phyloP scores from a whole-genome alignment of 2,888 invertebrate genomes.

The Bruchidius siliquastri region DNA sequence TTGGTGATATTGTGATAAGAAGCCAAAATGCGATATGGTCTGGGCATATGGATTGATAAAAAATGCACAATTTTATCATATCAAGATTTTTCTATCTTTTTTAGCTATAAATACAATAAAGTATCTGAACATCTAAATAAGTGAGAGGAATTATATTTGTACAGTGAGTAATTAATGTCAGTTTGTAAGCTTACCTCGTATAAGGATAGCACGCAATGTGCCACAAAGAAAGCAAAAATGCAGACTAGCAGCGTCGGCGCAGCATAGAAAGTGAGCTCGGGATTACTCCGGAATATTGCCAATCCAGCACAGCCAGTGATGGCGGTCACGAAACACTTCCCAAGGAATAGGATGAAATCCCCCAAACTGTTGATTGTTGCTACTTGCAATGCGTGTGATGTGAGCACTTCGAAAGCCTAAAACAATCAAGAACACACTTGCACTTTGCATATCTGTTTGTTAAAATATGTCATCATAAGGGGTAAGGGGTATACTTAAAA shows the following conservation, averaged over 20 bases:
- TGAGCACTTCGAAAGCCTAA: conserved; percentile 81
- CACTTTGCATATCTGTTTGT: neutral
- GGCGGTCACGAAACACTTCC: conserved; percentile 78
- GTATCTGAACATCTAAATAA: no score
- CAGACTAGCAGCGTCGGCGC: conserved; percentile 81
- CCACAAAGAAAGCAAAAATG: conserved; percentile 85
- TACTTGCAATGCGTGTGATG: conserved; percentile 79
- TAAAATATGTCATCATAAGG: no score
- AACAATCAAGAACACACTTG: conserved; percentile 21
- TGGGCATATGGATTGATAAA: no score
- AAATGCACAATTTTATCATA: no score
- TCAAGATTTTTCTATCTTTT: no score
- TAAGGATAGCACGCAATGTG: conserved; percentile 87
- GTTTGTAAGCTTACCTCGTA: conserved; percentile 67
- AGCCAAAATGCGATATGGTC: no score
- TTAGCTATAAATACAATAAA: no score
- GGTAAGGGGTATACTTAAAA: no score
- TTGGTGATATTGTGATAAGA: no score
- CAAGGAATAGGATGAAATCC: conserved; percentile 87
- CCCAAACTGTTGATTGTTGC: conserved; percentile 90
- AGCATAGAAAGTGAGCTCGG: conserved; percentile 75
- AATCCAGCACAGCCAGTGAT: conserved; percentile 76
- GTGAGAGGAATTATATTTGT: neutral
- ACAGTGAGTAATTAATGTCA: conserved; percentile 4
- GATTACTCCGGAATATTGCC: conserved; percentile 67